These are phyloP conservation scores for Serilophus lunatus DNA, from an alignment of 2,113 vertebrate genomes.

Conservation along the genomic window DNA sequence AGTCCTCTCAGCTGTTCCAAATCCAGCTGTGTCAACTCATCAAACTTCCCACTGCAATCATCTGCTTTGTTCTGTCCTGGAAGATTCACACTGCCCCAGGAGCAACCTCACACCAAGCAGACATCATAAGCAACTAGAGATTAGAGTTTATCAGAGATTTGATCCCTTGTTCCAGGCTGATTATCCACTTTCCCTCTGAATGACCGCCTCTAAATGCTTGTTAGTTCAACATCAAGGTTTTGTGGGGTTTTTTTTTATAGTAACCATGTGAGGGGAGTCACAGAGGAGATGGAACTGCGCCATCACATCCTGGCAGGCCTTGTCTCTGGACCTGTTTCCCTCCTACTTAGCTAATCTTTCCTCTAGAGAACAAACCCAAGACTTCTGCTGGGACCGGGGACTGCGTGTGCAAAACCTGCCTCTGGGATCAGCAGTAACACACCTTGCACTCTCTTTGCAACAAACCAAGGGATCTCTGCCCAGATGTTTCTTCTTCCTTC, in stretches of 20 bases:
- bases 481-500: neutral
- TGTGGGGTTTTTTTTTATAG: neutral
- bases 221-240: neutral
- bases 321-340: neutral
- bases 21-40: neutral
- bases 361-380: neutral
- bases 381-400: neutral
- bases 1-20: neutral
- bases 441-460: neutral
- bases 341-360: neutral
- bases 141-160: neutral
- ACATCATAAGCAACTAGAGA: neutral
- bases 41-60: neutral
- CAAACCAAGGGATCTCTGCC: neutral
- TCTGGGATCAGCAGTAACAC: neutral
- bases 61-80: neutral
- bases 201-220: neutral
- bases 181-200: neutral
- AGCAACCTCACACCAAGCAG: neutral
- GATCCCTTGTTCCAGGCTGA: neutral
- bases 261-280: neutral
- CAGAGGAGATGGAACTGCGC: neutral
- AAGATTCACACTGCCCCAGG: neutral
- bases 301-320: neutral
- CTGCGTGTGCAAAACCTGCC: neutral